A percentile compares a stretch with the other conserved stretches of the same genome.
Conservation (phyloP, 2,888 invertebrate species). For the Parnassius orleans region DNA sequence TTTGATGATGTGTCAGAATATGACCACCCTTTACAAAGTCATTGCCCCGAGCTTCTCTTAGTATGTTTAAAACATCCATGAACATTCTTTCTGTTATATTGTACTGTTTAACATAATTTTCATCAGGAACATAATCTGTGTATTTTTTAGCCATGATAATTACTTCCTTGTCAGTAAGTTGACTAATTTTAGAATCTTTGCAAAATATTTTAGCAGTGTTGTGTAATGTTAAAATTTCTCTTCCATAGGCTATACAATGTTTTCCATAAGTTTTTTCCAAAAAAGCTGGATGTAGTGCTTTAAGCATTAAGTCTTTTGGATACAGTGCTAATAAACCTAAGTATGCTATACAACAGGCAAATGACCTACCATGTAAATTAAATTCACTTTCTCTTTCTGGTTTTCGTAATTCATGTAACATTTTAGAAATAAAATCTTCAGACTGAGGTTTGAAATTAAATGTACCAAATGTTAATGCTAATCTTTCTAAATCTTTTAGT, state of each 20-base stretch:
- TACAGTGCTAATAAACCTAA: slow-evolving; percentile 79
- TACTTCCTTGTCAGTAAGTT: slow-evolving; percentile 69
- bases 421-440: slow-evolving; percentile 57
- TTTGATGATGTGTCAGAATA: slow-evolving; percentile 85
- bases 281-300: slow-evolving; percentile 80
- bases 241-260: slow-evolving; percentile 63
- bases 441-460: slow-evolving; percentile 81
- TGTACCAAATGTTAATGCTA: slow-evolving; percentile 82
- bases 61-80: slow-evolving; percentile 76
- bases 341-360: slow-evolving; percentile 82
- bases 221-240: slow-evolving; percentile 84
- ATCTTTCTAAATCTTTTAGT: slow-evolving; percentile 88
- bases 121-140: slow-evolving; percentile 80
- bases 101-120: slow-evolving; percentile 70
- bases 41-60: slow-evolving; percentile 68
- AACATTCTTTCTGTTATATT: slow-evolving; percentile 81
- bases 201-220: slow-evolving; percentile 82
- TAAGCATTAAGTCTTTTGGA: slow-evolving; percentile 81
- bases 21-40: slow-evolving; percentile 77
- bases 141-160: slow-evolving; percentile 80
- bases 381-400: slow-evolving; percentile 80
- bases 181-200: slow-evolving; percentile 79
- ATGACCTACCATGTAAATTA: slow-evolving; percentile 78
- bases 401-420: slow-evolving; percentile 73
- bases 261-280: slow-evolving; percentile 79